Percentiles rank a stretch among this genome's conserved stretches.
Conservation (phyloP, 23 tunicate genomes). For the Trididemnum clinides region DNA sequence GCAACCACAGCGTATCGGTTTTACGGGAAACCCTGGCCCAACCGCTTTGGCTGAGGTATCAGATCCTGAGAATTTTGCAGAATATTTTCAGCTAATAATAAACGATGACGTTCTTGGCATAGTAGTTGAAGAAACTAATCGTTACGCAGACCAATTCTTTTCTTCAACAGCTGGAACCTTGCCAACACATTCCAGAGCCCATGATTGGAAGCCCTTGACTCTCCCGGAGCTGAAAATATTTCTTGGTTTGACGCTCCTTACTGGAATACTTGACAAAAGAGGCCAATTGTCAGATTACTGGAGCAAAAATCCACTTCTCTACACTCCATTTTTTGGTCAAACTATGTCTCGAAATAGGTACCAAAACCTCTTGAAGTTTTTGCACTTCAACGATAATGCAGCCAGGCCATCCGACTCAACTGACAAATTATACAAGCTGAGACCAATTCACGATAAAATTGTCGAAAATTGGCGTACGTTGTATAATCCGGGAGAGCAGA, state of each 20-base stretch:
- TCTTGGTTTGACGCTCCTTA: neutral
- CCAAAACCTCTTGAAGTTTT: neutral
- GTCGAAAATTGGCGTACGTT: constrained; percentile 4
- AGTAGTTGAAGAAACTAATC: constrained; percentile 13
- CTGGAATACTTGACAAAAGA: constrained; percentile 10
- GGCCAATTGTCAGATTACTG: constrained; percentile 13
- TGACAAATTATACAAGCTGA: neutral
- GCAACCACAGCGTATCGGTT: constrained; percentile 4
- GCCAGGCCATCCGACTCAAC: constrained; percentile 8
- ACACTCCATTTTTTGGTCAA: constrained; percentile 16
- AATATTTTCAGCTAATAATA: constrained; percentile 19
- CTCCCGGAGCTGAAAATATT: neutral
- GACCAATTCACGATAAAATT: constrained; percentile 12
- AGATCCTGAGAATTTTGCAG: neutral
- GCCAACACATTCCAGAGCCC: constrained; percentile 3
- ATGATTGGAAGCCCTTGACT: neutral
- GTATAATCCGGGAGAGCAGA: constrained; percentile 37
- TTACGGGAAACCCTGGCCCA: constrained; percentile 19
- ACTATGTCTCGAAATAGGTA: constrained; percentile 14
- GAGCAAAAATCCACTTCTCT: constrained; percentile 12
- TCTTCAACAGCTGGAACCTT: constrained; percentile 12
- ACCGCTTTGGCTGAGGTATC: constrained; percentile 7
- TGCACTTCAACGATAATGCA: constrained; percentile 31
- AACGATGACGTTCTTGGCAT: constrained; percentile 10
- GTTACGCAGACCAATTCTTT: constrained; percentile 31